Evolutionary conservation across 2,888 invertebrate species (phyloP).

Genomic region (Heliconius ethilla): DNA sequence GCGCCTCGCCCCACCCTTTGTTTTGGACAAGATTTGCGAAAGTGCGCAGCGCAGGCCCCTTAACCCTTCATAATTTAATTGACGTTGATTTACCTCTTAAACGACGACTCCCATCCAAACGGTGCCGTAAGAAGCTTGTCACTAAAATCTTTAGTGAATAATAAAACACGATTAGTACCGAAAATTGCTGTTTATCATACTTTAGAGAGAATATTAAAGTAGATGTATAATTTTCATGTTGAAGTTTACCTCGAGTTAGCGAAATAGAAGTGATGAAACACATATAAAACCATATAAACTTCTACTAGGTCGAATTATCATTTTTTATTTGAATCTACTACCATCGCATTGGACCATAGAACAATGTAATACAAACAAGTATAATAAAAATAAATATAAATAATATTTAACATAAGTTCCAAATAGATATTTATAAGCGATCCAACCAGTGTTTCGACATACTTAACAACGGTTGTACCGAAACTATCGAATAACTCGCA

Average conservation of each 20-base stretch:
- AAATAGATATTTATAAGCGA: not conserved
- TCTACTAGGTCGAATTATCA: not conserved
- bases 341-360: not conserved
- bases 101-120: constrained; percentile 39
- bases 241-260: not conserved
- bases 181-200: constrained; percentile 12
- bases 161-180: constrained; percentile 33
- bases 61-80: constrained; percentile 46
- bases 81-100: constrained; percentile 47
- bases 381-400: not conserved
- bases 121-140: constrained; percentile 40
- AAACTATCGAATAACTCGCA: constrained; percentile 28
- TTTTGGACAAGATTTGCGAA: constrained; percentile 42
- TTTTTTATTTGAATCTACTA: not conserved
- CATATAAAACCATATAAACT: not conserved
- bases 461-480: constrained; percentile 9
- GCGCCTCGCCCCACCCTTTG: constrained; percentile 30
- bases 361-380: not conserved
- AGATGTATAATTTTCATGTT: not conserved
- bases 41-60: constrained; percentile 43
- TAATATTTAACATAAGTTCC: not conserved
- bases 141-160: constrained; percentile 35
- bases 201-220: constrained; percentile 19
- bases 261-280: not conserved
- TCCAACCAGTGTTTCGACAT: constrained; percentile 3